Evolutionary conservation across 2,888 invertebrate species (phyloP), one percentile per base, ranked within the genome.

Genomic region (Nemapogon koenigi): DNA sequence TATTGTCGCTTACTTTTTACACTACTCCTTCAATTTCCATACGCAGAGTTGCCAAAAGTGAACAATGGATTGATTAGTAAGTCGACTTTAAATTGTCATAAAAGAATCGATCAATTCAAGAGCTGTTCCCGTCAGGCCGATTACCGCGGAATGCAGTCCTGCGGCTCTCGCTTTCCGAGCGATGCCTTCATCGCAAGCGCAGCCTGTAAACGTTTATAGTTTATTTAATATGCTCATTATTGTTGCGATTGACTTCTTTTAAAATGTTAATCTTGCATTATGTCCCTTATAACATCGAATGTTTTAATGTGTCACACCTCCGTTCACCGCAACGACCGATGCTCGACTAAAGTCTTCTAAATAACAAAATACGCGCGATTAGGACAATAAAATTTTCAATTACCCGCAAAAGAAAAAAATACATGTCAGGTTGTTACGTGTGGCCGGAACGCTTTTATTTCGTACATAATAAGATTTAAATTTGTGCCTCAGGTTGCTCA

Each of bases 111-210:
- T n/a, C 28, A 14, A n/a, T n/a, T 6, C 28, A n/a, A n/a, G 31
- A 14, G 31, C 16, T 15, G 31, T 6, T 28, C 31, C 15, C n/a
- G 28, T 13, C 15, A 28, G 28, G 11, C 7, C 31, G 15, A 70
- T 73, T 71, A 72, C 59, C 45, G 52, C 53, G 76, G 75, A 76
- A 73, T 76, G 75, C 62, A 52, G 66, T 60, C 57, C 51, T 41
- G 49, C 68, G 49, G 71, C 71, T 73, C 72, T 72, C 66, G 68
- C 63, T 72, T 70, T 72, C 62, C 53, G 57, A 55, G 44, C 31
- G 31, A 15, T 4, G 10, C 10, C 22, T n/a, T n/a, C n/a, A n/a
- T n/a, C n/a, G n/a, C n/a, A n/a, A n/a, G n/a, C n/a, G n/a, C n/a
- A n/a, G n/a, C 22, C 22, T 22, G 28, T 11, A 28, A 11, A 28